A percentile compares a stretch with the other conserved stretches of the same genome.
Conservation (phyloP, 2,888 invertebrate genomes). For the Watsonalla cultraria region DNA sequence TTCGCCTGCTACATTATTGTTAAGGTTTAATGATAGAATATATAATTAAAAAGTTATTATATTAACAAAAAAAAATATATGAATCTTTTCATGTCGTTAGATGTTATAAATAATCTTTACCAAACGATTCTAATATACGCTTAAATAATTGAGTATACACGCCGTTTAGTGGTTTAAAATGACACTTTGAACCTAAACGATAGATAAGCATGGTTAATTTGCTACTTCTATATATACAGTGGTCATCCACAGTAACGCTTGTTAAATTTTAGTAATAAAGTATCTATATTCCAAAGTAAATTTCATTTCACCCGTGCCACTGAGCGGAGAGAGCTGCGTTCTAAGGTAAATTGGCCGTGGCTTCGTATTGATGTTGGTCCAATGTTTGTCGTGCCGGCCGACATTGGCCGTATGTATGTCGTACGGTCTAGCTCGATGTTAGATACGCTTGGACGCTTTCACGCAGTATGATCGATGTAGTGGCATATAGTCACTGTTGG, state of each 20-base stretch:
- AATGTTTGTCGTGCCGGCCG: constrained; percentile 44
- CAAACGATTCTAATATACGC: constrained; percentile 49
- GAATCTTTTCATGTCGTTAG: constrained; percentile 24
- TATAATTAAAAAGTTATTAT: constrained; percentile 38
- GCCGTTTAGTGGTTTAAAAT: constrained; percentile 41
- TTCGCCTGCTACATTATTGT: constrained; percentile 65
- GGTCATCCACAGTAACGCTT: constrained; percentile 58
- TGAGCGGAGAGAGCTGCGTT: constrained; percentile 61
- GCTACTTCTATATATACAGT: constrained; percentile 32
- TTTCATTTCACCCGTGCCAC: constrained; percentile 74
- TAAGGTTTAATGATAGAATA: constrained; percentile 46
- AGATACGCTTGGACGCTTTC: constrained; percentile 62
- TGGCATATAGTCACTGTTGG: constrained; percentile 19
- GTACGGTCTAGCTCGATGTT: constrained; percentile 65
- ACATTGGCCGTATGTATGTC: constrained; percentile 49
- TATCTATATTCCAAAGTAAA: constrained; percentile 76
- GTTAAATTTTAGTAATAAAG: constrained; percentile 74
- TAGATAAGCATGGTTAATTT: constrained; percentile 57
- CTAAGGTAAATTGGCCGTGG: constrained; percentile 64
- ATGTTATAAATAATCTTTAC: constrained; percentile 42
- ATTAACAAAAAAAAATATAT: constrained; percentile 38
- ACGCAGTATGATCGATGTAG: constrained; percentile 33
- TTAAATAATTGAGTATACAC: constrained; percentile 59
- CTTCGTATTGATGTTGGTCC: constrained; percentile 57
- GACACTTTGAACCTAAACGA: constrained; percentile 19